These are phyloP conservation scores for Caenorhabditis latens DNA, from an alignment of 1,140 invertebrate genomes.

Conservation along the genomic window DNA sequence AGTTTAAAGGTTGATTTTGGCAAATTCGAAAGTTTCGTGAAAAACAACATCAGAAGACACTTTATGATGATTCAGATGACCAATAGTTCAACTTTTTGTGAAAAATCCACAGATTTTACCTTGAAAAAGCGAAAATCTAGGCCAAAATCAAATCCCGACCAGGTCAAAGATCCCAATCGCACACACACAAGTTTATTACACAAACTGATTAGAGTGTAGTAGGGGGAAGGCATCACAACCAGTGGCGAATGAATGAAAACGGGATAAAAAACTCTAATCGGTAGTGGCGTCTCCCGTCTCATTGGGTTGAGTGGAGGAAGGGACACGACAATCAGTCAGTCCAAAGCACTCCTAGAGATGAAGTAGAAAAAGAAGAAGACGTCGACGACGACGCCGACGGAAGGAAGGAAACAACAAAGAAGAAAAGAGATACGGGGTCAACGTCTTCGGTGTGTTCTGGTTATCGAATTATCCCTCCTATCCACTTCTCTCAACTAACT, in stretches of 20 bases:
- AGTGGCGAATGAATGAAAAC: too few species aligned
- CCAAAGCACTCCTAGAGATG: background rate
- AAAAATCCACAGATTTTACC: background rate
- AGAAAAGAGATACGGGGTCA: conserved; percentile 22
- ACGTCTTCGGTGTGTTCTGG: conserved; percentile 12
- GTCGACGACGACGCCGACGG: background rate
- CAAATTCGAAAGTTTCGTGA: background rate
- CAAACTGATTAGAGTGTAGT: conserved; percentile 8
- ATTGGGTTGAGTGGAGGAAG: background rate
- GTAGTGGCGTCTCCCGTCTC: background rate
- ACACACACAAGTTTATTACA: background rate
- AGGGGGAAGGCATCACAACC: background rate
- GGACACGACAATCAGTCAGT: too few species aligned
- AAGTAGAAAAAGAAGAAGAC: background rate
- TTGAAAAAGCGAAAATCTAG: too few species aligned
- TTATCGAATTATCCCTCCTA: conserved; percentile 35
- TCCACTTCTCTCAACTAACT: background rate
- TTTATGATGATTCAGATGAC: too few species aligned
- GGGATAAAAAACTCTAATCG: background rate
- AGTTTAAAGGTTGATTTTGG: background rate
- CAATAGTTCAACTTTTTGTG: background rate
- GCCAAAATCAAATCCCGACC: background rate
- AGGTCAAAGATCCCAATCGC: background rate
- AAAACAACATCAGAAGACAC: too few species aligned
- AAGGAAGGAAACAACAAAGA: conserved; percentile 10